Evolutionary conservation across 2,113 vertebrate species (phyloP).

Genomic region (Procavia capensis): DNA sequence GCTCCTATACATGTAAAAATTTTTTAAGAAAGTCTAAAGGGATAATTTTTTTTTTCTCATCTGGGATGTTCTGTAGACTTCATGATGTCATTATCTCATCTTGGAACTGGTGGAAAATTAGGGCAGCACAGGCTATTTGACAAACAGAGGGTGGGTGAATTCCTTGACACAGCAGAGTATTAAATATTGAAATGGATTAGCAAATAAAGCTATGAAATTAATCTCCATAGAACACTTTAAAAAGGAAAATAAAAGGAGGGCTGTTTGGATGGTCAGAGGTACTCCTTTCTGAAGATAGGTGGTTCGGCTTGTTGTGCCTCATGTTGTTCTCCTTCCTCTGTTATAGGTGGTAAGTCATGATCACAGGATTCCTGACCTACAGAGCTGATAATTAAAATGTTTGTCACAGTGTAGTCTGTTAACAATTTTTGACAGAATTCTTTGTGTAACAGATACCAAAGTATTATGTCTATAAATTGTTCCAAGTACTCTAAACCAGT

Average conservation of each 20-base stretch:
- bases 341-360: background rate
- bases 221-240: background rate
- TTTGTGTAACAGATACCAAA: background rate
- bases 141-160: background rate
- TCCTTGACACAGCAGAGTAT: background rate
- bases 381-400: background rate
- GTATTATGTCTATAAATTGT: background rate
- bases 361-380: background rate
- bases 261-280: background rate
- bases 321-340: background rate
- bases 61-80: background rate
- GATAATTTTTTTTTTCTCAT: background rate
- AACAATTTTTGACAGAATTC: background rate
- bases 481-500: background rate
- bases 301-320: background rate
- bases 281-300: background rate
- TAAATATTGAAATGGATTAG: background rate
- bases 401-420: background rate
- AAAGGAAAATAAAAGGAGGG: background rate
- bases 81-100: background rate
- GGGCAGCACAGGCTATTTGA: background rate
- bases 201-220: background rate
- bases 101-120: background rate
- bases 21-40: constrained; percentile 7
- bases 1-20: background rate